These are phyloP conservation scores for Eulemur rubriventer DNA, from an alignment of 2,797 vertebrate genomes.

Conservation along the genomic window DNA sequence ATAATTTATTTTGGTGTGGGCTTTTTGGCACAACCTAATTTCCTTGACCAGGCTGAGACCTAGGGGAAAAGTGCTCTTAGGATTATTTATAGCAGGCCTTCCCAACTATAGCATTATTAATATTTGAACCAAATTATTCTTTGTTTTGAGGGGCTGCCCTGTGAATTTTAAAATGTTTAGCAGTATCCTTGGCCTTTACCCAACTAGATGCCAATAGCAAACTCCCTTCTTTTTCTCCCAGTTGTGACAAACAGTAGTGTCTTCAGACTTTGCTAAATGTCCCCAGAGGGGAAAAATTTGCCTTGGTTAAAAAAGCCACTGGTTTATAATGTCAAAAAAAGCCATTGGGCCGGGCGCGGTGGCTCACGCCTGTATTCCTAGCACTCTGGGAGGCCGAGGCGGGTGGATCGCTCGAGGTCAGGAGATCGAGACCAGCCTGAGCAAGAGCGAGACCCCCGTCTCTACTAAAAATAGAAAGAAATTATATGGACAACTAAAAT, in stretches of 20 bases:
- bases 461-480: too few relatives aligned
- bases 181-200: not conserved
- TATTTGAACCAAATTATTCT: not conserved
- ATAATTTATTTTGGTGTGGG: not conserved
- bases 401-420: too few relatives aligned
- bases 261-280: not conserved
- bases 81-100: not conserved
- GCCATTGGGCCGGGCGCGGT: too few relatives aligned
- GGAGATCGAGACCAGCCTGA: too few relatives aligned
- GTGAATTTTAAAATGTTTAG: not conserved
- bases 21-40: not conserved
- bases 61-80: not conserved
- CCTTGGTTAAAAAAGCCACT: not conserved
- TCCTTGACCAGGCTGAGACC: not conserved
- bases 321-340: not conserved
- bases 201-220: not conserved
- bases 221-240: not conserved
- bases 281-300: not conserved
- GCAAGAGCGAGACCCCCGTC: too few relatives aligned
- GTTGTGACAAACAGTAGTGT: not conserved
- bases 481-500: too few relatives aligned
- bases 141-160: not conserved
- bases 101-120: not conserved
- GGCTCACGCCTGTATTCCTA: too few relatives aligned
- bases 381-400: too few relatives aligned